Evolutionary conservation across 2,888 invertebrate genomes (phyloP).

Genomic region (Calameuta pallipes): DNA sequence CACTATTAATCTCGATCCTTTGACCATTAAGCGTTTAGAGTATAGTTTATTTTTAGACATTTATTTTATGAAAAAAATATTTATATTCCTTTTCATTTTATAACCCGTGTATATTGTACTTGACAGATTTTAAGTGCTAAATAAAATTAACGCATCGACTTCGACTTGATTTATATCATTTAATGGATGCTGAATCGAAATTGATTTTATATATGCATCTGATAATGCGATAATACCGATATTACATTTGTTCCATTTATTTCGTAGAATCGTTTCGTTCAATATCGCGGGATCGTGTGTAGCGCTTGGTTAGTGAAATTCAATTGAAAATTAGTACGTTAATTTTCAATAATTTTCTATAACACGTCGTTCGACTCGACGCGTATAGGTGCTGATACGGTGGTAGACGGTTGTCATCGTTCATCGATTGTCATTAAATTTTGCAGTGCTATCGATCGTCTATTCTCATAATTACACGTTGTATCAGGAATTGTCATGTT

Average conservation of each 20-base stretch:
- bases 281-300: neutral
- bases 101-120: neutral
- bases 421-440: slow-evolving; percentile 12
- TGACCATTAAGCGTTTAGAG: neutral
- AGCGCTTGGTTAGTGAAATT: neutral
- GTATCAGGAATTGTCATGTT: slow-evolving; percentile 21
- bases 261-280: neutral
- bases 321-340: neutral
- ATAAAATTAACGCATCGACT: neutral
- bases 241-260: neutral
- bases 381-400: slow-evolving; percentile 2
- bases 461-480: slow-evolving; percentile 43
- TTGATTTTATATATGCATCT: neutral
- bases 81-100: neutral
- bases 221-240: neutral
- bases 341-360: neutral
- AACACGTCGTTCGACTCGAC: neutral
- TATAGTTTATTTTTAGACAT: neutral
- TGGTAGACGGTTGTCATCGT: slow-evolving; percentile 41
- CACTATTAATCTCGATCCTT: neutral
- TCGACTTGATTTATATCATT: neutral
- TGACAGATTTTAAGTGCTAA: neutral
- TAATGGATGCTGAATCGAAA: neutral
- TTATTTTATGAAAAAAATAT: neutral
- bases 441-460: slow-evolving; percentile 32